Percentiles rank a stretch among this genome's conserved stretches.
phyloP scores from a whole-genome alignment of 2,888 invertebrate genomes.

The Ferrisia virgata region DNA sequence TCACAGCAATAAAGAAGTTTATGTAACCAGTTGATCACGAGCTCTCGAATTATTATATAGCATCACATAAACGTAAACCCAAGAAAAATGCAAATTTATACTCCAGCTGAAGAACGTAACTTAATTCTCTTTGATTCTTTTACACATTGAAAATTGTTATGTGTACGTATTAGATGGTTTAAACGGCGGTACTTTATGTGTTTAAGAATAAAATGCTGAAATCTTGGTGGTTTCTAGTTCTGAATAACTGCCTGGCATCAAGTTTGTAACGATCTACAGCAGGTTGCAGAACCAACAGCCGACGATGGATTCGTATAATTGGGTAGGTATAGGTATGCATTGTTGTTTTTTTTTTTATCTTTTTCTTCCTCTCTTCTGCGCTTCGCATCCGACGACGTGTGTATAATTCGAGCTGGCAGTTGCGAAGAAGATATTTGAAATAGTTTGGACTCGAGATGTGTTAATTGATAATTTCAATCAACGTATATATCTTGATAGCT shows the following conservation, averaged over 20 bases:
- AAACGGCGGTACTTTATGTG: conserved; percentile 18
- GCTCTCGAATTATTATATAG: background rate
- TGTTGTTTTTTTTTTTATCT: conserved; percentile 1
- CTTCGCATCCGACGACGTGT: background rate
- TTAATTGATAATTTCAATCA: background rate
- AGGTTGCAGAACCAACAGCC: background rate
- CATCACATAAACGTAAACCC: background rate
- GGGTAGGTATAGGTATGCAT: background rate
- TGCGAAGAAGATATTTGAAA: background rate
- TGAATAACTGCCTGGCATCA: conserved; percentile 13
- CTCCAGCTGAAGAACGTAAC: background rate
- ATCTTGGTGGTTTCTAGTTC: conserved; percentile 9
- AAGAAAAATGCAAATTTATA: conserved; percentile 20
- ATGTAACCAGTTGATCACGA: conserved; percentile 22
- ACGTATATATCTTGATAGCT: too few species aligned
- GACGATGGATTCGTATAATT: background rate
- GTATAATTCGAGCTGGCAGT: background rate
- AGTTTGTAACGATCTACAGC: conserved; percentile 31
- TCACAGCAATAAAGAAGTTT: background rate
- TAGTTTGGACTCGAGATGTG: background rate
- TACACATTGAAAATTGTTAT: background rate
- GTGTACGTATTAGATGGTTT: background rate
- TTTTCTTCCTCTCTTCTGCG: background rate
- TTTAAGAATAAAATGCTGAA: background rate
- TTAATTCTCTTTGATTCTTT: conserved; percentile 5